Base-by-base conservation (phyloP, 2,113 vertebrate genomes). In the Peromyscus californicus region DNA sequence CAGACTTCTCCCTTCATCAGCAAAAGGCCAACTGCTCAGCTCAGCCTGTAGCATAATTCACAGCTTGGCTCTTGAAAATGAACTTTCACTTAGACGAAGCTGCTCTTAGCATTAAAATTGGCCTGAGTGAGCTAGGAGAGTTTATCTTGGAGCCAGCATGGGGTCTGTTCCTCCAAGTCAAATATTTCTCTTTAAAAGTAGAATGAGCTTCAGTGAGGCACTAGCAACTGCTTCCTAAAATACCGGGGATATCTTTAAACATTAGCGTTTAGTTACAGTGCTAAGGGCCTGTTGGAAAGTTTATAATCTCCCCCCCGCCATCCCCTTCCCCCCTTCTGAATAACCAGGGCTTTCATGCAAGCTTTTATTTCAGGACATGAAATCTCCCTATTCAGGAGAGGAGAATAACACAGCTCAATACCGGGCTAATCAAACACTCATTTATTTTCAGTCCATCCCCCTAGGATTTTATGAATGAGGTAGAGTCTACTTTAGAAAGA, bases 151-250 rank as follows among this genome's bases (percentile, higher is more conserved):
- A 98, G 98, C 97, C 97, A 93, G 91, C 96, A 97, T 72, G 98
- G 96, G 98, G 96, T 98, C 97, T 22, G 74, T 94, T 98, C 97
- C 98, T 99, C 98, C 98, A 99, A 99, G 98, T 98, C 98, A 98
- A 99, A 99, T 99, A 99, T 98, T 99, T 98, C 98, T 98, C 98
- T 98, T 98, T 98, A 97, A 98, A 98, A 98, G 97, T 92, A 98
- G 98, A 98, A 97, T 98, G 98, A 98, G 97, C 97, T 98, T 97
- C 97, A 98, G 98, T 92, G 97, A 97, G 98, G 98, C 97, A 98
- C 97, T 98, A 98, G 97, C 98, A 98, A 98, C 97, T 97, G 98
- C 97, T 98, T 98, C 98, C 98, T 98, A 98, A 99, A 98, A 98
- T 98, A 98, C 97, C 97, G 97, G 98, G 89, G 97, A 82, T 98